A percentile compares a stretch with the other conserved stretches of the same genome.
These are phyloP conservation scores for Peromyscus californicus DNA, from an alignment of 2,113 vertebrate species.

Conservation along the genomic window DNA sequence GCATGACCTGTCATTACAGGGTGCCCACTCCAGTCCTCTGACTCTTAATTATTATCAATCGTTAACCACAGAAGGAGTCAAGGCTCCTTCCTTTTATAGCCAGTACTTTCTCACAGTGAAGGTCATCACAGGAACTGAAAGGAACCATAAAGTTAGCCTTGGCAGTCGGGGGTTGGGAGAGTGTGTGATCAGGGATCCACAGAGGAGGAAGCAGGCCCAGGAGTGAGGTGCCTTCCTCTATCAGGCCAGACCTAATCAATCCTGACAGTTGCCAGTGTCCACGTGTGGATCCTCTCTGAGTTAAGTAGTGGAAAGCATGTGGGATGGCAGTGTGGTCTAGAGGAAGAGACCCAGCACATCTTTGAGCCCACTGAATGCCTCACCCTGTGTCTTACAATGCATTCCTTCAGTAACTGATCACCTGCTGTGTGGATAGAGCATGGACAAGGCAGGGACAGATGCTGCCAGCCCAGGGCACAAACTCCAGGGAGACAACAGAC, in stretches of 20 bases:
- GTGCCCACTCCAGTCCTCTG: neutral
- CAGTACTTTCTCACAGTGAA: slow-evolving; percentile 25
- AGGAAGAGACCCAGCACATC: neutral
- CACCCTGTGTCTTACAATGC: neutral
- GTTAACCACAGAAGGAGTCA: slow-evolving; percentile 72
- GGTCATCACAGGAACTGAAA: neutral
- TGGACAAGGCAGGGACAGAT: neutral
- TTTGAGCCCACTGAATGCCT: neutral
- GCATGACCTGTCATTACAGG: neutral
- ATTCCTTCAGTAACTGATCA: neutral
- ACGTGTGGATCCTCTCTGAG: neutral
- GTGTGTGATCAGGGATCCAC: neutral
- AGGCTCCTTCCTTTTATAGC: slow-evolving; percentile 57
- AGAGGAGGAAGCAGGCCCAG: neutral
- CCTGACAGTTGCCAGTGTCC: neutral
- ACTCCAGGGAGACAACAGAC: neutral
- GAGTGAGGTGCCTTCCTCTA: neutral
- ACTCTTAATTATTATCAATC: slow-evolving; percentile 69
- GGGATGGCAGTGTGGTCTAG: neutral
- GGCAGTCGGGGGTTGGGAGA: neutral
- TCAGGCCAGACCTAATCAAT: neutral
- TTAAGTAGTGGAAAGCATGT: neutral
- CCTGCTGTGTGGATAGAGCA: neutral
- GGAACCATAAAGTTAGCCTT: slow-evolving; percentile 61
- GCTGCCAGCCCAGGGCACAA: neutral